phyloP scores from a whole-genome alignment of 2,797 vertebrate genomes.

The Acanthurus tractus region DNA sequence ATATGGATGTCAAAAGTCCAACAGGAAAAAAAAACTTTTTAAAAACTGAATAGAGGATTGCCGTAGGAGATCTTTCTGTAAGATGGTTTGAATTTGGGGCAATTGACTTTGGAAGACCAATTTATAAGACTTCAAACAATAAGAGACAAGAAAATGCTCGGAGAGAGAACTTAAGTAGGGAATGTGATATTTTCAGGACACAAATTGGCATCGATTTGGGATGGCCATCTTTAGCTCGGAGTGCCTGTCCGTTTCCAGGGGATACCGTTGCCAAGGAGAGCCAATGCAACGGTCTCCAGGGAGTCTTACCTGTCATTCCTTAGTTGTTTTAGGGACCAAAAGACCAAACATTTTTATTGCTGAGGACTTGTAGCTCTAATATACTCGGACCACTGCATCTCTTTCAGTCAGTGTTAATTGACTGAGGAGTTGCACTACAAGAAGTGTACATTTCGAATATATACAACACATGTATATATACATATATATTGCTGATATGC shows the following conservation, averaged over 20 bases:
- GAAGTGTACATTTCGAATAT: slow-evolving; percentile 87
- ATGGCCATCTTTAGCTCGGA: slow-evolving; percentile 92
- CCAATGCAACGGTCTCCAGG: slow-evolving; percentile 91
- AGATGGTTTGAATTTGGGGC: slow-evolving; percentile 69
- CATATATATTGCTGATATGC: slow-evolving; percentile 94
- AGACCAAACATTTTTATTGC: slow-evolving; percentile 99
- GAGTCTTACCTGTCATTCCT: slow-evolving; percentile 99
- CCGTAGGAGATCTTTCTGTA: slow-evolving; percentile 77
- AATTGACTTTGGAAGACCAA: slow-evolving; percentile 79
- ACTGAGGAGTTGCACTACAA: slow-evolving; percentile 93
- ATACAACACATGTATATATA: slow-evolving; percentile 87
- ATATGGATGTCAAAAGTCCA: slow-evolving; percentile 76
- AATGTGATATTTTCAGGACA: slow-evolving; percentile 87
- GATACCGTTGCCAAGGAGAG: slow-evolving; percentile 89
- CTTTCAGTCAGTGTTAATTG: slow-evolving; percentile 91
- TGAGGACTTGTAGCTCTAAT: slow-evolving; percentile 96
- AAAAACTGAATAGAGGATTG: slow-evolving; percentile 75
- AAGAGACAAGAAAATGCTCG: slow-evolving; percentile 83
- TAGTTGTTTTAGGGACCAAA: slow-evolving; percentile 99
- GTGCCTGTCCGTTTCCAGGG: slow-evolving; percentile 95
- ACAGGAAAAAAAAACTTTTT: slow-evolving; percentile 74
- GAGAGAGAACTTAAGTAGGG: slow-evolving; percentile 79
- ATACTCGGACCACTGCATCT: slow-evolving; percentile 94
- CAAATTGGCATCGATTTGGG: slow-evolving; percentile 87
- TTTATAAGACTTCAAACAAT: slow-evolving; percentile 84